Evolutionary conservation across 2,797 vertebrate genomes (phyloP).

Genomic region (Hydrolagus colliei): DNA sequence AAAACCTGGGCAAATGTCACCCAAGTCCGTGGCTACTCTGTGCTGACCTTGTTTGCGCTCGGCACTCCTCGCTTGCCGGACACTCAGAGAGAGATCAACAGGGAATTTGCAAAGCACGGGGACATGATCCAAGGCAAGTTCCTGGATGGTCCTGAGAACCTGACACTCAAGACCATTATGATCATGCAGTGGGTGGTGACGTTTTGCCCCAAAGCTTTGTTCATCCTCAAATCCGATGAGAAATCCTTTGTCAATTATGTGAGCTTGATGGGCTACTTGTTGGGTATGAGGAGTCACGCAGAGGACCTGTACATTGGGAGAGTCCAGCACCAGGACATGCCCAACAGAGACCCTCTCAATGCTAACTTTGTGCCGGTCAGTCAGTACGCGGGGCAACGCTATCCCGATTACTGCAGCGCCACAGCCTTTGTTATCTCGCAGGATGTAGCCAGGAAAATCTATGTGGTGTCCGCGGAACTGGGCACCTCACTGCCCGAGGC

Average conservation of each 20-base stretch:
- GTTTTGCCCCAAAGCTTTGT: constrained; percentile 72
- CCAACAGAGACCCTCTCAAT: constrained; percentile 61
- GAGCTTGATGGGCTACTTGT: constrained; percentile 64
- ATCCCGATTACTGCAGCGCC: constrained; percentile 75
- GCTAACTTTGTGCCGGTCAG: constrained; percentile 55
- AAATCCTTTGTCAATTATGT: constrained; percentile 67
- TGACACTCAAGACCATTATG: constrained; percentile 58
- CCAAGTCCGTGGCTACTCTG: constrained; percentile 38
- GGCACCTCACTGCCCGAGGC: constrained; percentile 53
- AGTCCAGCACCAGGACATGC: constrained; percentile 64
- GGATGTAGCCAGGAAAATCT: constrained; percentile 78
- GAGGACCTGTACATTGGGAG: constrained; percentile 75
- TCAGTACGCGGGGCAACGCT: constrained; percentile 61
- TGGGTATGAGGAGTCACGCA: constrained; percentile 61
- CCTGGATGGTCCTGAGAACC: constrained; percentile 52
- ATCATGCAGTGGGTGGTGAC: constrained; percentile 71
- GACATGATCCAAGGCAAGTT: constrained; percentile 64
- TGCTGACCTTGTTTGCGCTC: constrained; percentile 58
- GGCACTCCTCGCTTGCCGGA: constrained; percentile 47
- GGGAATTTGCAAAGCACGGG: constrained; percentile 49
- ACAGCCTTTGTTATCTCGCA: constrained; percentile 73
- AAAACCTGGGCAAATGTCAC: constrained; percentile 76
- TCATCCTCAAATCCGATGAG: constrained; percentile 70
- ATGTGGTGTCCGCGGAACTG: constrained; percentile 57
- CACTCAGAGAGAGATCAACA: constrained; percentile 52